Base-by-base conservation (phyloP, 2,113 vertebrate species). In the Corythoichthys intestinalis region DNA sequence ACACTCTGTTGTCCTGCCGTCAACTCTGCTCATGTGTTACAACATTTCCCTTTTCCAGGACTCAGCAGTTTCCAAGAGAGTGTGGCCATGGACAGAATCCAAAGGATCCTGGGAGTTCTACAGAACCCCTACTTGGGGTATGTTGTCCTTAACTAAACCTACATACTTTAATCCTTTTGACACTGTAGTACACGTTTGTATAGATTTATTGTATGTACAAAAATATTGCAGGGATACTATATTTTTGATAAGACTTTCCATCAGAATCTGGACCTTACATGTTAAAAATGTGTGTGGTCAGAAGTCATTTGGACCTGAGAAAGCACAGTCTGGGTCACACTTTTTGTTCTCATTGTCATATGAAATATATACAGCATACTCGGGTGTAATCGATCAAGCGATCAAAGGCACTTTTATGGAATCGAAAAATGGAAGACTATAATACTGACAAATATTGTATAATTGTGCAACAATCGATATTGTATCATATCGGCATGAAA, bases 21-120 rank as follows among this genome's bases (percentile, higher is more conserved):
- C 80, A 69, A 69, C 76, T 79, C 78, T 37, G 57, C 66, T 80
- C 72, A 67, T 63, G 71, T 61, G 48, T 68, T 77, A 65, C 71
- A 71, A 80, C 73, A 83, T 81, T 79, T 52, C 69, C 67, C 71
- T 78, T 85, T 83, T 72, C 69, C 78, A 93, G 93, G 91, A 78
- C 90, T 93, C 81, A 93, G 89, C 90, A 92, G 86, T 87, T 93
- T 93, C 82, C 93, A 93, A 79, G 91, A 93, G 87, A 93, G 91
- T 20, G 91, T 93, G 67, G 93, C 92, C 63, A 92, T 93, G 88
- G 93, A 93, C 85, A 75, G 93, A 70, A 93, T 93, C 67, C 92
- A 93, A 79, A 93, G 93, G 86, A 93, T 93, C 83, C 91, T 93
- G 91, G 93, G 93, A 47, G 91, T 93, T 38, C 83, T 93, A 70